Percentiles rank a stretch among this genome's conserved stretches.
These are phyloP conservation scores for Drosophila fuyamai DNA, from an alignment of 1,140 invertebrate genomes.

Conservation along the genomic window DNA sequence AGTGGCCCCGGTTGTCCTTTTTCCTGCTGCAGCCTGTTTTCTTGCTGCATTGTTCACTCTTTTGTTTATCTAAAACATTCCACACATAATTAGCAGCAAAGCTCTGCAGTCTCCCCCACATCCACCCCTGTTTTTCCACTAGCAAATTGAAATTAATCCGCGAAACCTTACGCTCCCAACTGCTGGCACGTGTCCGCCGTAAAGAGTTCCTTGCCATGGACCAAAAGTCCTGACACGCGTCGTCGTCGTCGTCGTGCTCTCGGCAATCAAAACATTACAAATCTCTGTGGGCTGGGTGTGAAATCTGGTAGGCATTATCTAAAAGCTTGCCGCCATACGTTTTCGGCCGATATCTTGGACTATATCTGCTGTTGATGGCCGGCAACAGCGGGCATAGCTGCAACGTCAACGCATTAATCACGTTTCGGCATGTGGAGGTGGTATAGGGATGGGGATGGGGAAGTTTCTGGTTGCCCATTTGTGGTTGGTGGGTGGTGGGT, in stretches of 20 bases:
- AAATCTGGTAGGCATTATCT: conserved; percentile 61
- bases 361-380: conserved; percentile 62
- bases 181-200: conserved; percentile 74
- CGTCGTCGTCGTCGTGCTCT: conserved; percentile 1
- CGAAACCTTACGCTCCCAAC: conserved; percentile 79
- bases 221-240: conserved; percentile 36
- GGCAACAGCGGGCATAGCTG: conserved; percentile 66
- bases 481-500: conserved; percentile 64
- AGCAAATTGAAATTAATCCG: conserved; percentile 84
- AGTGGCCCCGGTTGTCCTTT: conserved; percentile 59
- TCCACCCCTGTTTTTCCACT: conserved; percentile 16
- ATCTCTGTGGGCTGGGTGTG: conserved; percentile 55
- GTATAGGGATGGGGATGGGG: not conserved
- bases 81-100: conserved; percentile 82
- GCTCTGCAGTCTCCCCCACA: conserved; percentile 9
- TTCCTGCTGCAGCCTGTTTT: conserved; percentile 45
- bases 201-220: conserved; percentile 36
- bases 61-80: conserved; percentile 80
- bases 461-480: conserved; percentile 49
- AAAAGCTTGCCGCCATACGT: conserved; percentile 61
- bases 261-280: conserved; percentile 77
- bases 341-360: conserved; percentile 59
- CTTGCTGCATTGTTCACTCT: conserved; percentile 59
- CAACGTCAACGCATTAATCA: conserved; percentile 82
- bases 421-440: conserved; percentile 57